Conservation (phyloP, 1,140 invertebrate species). For the Drosophila novamexicana region DNA sequence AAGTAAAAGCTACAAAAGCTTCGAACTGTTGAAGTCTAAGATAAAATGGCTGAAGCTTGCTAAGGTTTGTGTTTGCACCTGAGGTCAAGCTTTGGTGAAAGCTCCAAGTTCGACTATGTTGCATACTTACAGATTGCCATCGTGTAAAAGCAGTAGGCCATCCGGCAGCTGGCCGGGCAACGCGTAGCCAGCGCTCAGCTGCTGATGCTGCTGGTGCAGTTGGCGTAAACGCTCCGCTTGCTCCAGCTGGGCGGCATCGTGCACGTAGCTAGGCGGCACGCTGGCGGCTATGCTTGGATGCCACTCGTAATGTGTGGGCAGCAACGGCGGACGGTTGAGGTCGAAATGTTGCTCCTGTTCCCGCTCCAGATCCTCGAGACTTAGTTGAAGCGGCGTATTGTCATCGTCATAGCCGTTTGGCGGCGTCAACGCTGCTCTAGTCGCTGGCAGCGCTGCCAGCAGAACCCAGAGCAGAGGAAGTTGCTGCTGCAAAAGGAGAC, state of each 20-base stretch:
- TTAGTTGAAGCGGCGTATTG: constrained; percentile 43
- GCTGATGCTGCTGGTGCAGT: constrained; percentile 59
- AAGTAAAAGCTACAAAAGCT: constrained; percentile 3
- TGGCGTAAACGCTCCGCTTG: constrained; percentile 37
- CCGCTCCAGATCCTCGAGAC: constrained; percentile 65
- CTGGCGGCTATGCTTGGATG: constrained; percentile 62
- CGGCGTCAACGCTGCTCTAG: constrained; percentile 28
- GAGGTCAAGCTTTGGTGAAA: background rate
- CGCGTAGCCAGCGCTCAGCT: constrained; percentile 66
- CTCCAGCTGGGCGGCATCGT: constrained; percentile 58
- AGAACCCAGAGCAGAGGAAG: constrained; percentile 37
- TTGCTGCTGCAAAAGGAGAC: constrained; percentile 21
- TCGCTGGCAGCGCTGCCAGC: constrained; percentile 18
- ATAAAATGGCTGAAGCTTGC: background rate
- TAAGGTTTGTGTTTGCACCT: background rate
- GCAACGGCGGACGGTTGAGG: constrained; percentile 56
- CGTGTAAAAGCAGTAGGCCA: constrained; percentile 33
- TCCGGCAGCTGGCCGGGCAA: constrained; percentile 46
- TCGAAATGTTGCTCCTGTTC: constrained; percentile 54
- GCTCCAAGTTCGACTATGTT: background rate
- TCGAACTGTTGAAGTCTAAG: background rate
- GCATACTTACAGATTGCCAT: constrained; percentile 47
- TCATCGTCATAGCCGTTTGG: constrained; percentile 60
- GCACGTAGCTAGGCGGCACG: constrained; percentile 63
- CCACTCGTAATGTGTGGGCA: constrained; percentile 70